These are phyloP conservation scores for Drosophila nr. perissopoda DNA, from an alignment of 2,888 invertebrate species.

Conservation along the genomic window DNA sequence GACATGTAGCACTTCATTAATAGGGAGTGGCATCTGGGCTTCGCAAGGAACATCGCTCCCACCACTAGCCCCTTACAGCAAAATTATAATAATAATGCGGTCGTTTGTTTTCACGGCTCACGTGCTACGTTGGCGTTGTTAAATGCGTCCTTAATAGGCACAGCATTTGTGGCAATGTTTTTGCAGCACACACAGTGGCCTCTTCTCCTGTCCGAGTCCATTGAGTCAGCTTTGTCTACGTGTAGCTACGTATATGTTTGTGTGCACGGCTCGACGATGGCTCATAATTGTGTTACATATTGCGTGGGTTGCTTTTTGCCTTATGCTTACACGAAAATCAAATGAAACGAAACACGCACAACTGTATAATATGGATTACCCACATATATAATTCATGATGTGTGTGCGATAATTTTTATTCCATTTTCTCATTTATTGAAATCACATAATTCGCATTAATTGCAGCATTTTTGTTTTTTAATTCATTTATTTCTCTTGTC, in stretches of 20 bases:
- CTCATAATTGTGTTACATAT: conserved; percentile 48
- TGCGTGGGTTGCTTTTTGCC: conserved; percentile 6
- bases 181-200: conserved; percentile 46
- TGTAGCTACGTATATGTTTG: conserved; percentile 14
- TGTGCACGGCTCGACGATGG: conserved; percentile 15
- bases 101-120: conserved; percentile 73
- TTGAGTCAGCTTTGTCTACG: conserved; percentile 13
- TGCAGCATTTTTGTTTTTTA: neutral
- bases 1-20: conserved; percentile 69
- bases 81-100: conserved; percentile 70
- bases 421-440: conserved; percentile 20
- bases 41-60: neutral
- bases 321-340: conserved; percentile 12
- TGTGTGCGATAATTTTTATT: conserved; percentile 10
- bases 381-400: conserved; percentile 22
- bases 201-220: conserved; percentile 27
- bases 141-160: conserved; percentile 72
- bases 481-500: neutral
- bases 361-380: conserved; percentile 6
- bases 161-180: conserved; percentile 66
- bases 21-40: conserved; percentile 15
- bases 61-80: neutral
- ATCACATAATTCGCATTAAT: conserved; percentile 17
- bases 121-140: conserved; percentile 57
- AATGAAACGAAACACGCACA: conserved; percentile 17